Conservation (phyloP, 2,113 vertebrate species). For the Centropus bengalensis region DNA sequence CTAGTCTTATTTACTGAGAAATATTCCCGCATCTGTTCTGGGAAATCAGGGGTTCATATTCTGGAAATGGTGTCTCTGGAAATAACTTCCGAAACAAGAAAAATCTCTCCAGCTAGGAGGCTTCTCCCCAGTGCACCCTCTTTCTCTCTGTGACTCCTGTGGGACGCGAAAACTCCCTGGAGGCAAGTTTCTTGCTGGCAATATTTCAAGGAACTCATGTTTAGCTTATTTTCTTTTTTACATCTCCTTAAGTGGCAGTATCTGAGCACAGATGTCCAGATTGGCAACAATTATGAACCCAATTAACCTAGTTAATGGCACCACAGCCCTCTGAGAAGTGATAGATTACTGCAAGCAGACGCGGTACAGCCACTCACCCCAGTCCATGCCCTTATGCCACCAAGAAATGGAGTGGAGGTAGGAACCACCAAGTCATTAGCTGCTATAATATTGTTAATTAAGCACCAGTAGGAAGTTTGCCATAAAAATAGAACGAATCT, state of each 20-base stretch:
- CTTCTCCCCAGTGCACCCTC: not conserved
- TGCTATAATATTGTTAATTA: not conserved
- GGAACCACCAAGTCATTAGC: not conserved
- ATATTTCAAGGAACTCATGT: not conserved
- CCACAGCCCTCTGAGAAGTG: conserved; percentile 21
- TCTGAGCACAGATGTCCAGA: conserved; percentile 46
- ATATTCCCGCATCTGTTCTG: not conserved
- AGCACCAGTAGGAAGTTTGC: not conserved
- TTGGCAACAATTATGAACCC: conserved; percentile 43
- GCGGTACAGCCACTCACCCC: not conserved
- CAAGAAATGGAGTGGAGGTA: not conserved
- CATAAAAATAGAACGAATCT: not conserved
- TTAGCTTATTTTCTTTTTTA: not conserved
- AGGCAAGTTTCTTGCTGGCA: not conserved
- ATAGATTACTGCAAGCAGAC: conserved; percentile 25
- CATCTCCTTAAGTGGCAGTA: not conserved
- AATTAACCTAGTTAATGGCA: conserved; percentile 71
- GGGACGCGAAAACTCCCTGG: not conserved
- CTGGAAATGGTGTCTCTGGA: not conserved
- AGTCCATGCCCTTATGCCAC: not conserved
- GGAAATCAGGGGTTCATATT: not conserved
- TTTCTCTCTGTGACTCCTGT: not conserved
- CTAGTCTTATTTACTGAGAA: not conserved
- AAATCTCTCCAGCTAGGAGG: not conserved
- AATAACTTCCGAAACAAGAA: not conserved